Base-by-base conservation (phyloP, 2,113 vertebrate species). In the Mus pahari region DNA sequence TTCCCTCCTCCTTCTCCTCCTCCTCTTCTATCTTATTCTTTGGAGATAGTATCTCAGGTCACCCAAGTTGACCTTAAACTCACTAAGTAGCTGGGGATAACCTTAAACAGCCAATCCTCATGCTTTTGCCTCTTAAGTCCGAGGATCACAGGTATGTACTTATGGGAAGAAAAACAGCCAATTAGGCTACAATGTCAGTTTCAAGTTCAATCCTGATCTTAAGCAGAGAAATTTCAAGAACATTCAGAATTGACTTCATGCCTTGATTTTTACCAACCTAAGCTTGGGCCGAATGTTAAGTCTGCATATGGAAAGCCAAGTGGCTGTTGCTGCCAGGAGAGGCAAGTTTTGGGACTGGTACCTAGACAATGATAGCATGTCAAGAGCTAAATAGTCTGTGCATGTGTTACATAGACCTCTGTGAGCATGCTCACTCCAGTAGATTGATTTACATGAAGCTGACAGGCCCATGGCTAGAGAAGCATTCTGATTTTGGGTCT, bases 401-500 rank as follows among this genome's bases (percentile, higher is more conserved):
- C n/a, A 83, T 60, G 58, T 45, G 68, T 64, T 55, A 84, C 68
- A 39, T 0, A 84, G 89, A 81, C 5, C n/a, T 68, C 68, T 83
- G 14, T 48, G 28, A 16, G 36, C 45, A 81, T 13, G 8, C 48
- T 93, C 87, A 88, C 74, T 91, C 83, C 86, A 64, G 78, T 11
- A 33, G n/a, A 2, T 31, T 79, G 58, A 62, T 87, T 89, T 82
- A 75, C 20, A 7, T 94, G 83, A 92, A 87, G 60, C 39, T 17
- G 2, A 48, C 2, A 16, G 42, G 33, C 33, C 74, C 7, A 24
- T 36, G 42, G 58, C 83, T 86, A 50, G 94, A 90, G 73, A 89
- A 48, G 62, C 79, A 93, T 89, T 97, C 66, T 98, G 98, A 97
- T 98, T 97, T 98, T 96, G 93, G 98, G 94, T 96, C 97, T 96